Evolutionary conservation across 2,888 invertebrate species (phyloP).

Genomic region (Lymantria monacha): DNA sequence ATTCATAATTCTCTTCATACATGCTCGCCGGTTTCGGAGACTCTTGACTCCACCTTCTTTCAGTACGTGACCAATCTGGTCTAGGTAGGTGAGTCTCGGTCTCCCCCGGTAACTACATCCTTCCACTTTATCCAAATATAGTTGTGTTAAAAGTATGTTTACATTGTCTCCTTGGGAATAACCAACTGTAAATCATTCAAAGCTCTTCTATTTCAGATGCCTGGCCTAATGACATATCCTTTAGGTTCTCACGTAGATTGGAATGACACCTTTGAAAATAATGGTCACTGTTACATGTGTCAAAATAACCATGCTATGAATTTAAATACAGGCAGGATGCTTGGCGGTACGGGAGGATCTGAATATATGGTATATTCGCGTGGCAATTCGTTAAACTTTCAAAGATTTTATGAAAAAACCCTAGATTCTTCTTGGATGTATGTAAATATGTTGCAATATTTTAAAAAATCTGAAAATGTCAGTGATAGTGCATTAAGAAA

Average conservation of each 20-base stretch:
- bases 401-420: constrained; percentile 16
- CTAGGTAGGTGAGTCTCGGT: too few relatives aligned
- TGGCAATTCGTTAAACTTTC: constrained; percentile 13
- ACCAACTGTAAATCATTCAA: too few relatives aligned
- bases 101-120: too few relatives aligned
- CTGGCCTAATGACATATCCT: constrained; percentile 6
- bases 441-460: constrained; percentile 20
- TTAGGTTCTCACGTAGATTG: constrained; percentile 12
- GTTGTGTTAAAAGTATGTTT: too few relatives aligned
- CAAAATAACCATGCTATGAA: background rate
- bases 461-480: constrained; percentile 20
- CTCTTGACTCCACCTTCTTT: too few relatives aligned
- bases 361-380: constrained; percentile 18
- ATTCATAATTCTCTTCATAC: too few relatives aligned
- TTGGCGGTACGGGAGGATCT: constrained; percentile 20
- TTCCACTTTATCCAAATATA: too few relatives aligned
- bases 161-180: too few relatives aligned
- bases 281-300: constrained; percentile 9
- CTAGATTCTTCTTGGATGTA: constrained; percentile 20
- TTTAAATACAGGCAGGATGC: constrained; percentile 13
- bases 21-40: too few relatives aligned
- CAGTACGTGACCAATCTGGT: too few relatives aligned
- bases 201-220: constrained; percentile 12
- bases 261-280: constrained; percentile 13
- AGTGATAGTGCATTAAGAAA: constrained; percentile 9